Conservation (phyloP, 2,888 invertebrate genomes). For the Drosophila niveifrons region DNA sequence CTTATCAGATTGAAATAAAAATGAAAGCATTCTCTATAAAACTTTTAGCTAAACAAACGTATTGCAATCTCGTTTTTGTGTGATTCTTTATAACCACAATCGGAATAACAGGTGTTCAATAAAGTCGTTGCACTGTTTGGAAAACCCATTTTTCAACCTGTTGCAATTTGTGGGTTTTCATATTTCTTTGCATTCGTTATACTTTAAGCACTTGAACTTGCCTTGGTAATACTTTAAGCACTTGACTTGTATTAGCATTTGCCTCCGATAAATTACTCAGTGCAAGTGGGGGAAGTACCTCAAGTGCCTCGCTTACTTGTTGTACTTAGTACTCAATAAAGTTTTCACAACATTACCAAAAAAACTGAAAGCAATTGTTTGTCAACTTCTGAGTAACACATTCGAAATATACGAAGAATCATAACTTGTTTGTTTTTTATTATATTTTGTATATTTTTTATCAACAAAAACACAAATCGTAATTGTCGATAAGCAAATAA, state of each 20-base stretch:
- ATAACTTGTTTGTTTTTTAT: slow-evolving; percentile 41
- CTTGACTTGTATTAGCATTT: slow-evolving; percentile 13
- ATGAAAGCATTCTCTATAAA: too few relatives aligned
- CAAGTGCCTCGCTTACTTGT: background rate
- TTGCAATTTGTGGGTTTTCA: slow-evolving; percentile 6
- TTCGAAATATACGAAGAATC: slow-evolving; percentile 55
- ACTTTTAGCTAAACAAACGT: too few relatives aligned
- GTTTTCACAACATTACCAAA: background rate
- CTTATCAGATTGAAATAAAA: too few relatives aligned
- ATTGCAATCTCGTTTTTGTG: too few relatives aligned
- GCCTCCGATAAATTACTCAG: slow-evolving; percentile 15
- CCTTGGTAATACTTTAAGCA: background rate
- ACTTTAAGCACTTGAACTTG: background rate
- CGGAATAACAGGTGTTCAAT: background rate
- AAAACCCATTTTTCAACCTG: slow-evolving; percentile 4
- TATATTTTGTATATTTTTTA: background rate
- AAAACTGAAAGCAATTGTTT: slow-evolving; percentile 46
- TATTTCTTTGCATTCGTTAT: background rate
- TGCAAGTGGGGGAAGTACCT: slow-evolving; percentile 26
- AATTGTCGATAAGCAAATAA: slow-evolving; percentile 66
- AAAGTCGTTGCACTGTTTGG: slow-evolving; percentile 23
- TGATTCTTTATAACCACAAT: too few relatives aligned
- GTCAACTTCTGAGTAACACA: slow-evolving; percentile 54
- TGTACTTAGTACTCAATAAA: background rate
- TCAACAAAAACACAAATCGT: slow-evolving; percentile 15